Conservation (phyloP, 35 echinoderm and acorn worm genomes). For the Amphiura filiformis region DNA sequence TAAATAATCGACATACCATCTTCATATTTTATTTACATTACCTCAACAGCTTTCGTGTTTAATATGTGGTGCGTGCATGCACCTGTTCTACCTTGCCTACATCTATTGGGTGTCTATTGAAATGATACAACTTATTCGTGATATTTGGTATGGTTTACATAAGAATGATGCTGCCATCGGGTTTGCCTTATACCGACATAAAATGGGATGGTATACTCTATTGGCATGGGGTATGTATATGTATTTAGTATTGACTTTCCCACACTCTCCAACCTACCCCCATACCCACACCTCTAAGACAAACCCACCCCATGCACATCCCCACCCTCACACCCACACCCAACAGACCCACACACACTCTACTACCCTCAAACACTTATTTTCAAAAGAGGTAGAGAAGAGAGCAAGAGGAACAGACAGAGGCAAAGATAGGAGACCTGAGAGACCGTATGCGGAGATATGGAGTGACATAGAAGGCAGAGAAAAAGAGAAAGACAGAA, state of each 20-base stretch:
- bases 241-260: background rate
- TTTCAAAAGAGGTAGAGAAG: no score
- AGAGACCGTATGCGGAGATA: no score
- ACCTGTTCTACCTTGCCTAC: slow-evolving; percentile 18
- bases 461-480: no score
- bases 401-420: no score
- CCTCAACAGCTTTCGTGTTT: slow-evolving; percentile 3
- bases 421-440: no score
- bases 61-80: background rate
- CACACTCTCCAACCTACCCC: background rate
- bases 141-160: background rate
- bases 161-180: slow-evolving; percentile 15
- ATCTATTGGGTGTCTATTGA: slow-evolving; percentile 10
- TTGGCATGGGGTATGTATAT: background rate
- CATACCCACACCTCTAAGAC: background rate
- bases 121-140: background rate
- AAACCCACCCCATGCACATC: background rate
- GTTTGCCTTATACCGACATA: slow-evolving; percentile 1
- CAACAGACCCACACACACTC: background rate
- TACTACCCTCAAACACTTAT: background rate
- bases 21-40: no score
- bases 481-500: no score
- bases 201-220: slow-evolving; percentile 13
- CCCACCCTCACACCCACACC: background rate
- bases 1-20: no score